phyloP scores from a whole-genome alignment of 2,888 invertebrate genomes.

The Cosmopolites sordidus region DNA sequence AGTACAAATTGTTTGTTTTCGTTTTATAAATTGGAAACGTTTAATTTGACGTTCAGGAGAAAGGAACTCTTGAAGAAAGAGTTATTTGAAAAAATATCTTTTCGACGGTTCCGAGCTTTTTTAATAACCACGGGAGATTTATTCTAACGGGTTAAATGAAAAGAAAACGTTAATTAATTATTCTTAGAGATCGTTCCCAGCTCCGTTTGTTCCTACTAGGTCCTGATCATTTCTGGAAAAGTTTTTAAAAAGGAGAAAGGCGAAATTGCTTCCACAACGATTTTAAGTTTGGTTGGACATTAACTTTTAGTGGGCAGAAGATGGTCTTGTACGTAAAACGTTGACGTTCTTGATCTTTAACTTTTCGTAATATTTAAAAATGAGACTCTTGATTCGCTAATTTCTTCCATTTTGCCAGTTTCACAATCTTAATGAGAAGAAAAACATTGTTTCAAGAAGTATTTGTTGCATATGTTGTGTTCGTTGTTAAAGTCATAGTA shows the following conservation, averaged over 20 bases:
- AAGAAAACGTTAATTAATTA: conserved; percentile 23
- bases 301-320: background rate
- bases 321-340: too few relatives aligned
- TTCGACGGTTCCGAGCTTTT: conserved; percentile 16
- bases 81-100: conserved; percentile 23
- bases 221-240: conserved; percentile 4
- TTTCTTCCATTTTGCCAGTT: too few relatives aligned
- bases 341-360: too few relatives aligned
- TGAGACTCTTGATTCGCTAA: too few relatives aligned
- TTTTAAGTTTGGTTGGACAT: background rate
- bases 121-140: conserved; percentile 18
- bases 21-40: conserved; percentile 27
- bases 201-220: background rate
- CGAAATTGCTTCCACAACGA: background rate
- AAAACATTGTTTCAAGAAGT: too few relatives aligned
- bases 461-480: too few relatives aligned
- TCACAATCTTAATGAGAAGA: too few relatives aligned
- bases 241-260: background rate
- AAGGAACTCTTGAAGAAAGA: conserved; percentile 20
- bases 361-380: too few relatives aligned
- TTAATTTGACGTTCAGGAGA: conserved; percentile 27
- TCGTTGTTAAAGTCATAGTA: too few relatives aligned
- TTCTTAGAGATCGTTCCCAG: conserved; percentile 1
- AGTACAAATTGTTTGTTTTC: conserved; percentile 30
- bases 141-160: conserved; percentile 21